phyloP scores from a whole-genome alignment of 2,888 invertebrate genomes.

The Phortica okadai region DNA sequence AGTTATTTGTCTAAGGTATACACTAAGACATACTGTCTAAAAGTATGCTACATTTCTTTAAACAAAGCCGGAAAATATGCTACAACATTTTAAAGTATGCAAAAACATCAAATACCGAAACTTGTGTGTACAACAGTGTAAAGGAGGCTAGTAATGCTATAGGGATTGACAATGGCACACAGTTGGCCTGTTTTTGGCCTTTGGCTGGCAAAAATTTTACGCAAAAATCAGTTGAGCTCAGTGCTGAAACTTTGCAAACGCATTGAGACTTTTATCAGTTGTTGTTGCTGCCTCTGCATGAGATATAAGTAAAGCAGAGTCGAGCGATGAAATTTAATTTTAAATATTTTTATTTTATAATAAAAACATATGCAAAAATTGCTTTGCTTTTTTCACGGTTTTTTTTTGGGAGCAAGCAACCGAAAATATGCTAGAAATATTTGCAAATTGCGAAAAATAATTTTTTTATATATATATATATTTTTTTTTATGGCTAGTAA shows the following conservation, averaged over 20 bases:
- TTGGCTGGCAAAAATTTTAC: background rate
- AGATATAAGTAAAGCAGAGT: no score
- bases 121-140: background rate
- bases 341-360: no score
- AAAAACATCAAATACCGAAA: background rate
- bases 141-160: background rate
- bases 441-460: no score
- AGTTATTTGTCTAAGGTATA: background rate
- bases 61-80: background rate
- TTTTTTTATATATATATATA: no score
- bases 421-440: no score
- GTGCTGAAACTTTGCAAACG: background rate
- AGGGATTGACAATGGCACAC: background rate
- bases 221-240: background rate
- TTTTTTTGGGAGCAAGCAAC: no score
- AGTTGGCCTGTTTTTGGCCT: background rate
- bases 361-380: no score
- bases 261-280: no score
- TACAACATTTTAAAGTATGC: background rate
- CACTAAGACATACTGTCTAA: background rate
- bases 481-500: no score
- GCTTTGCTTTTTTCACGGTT: no score
- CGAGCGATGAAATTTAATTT: no score
- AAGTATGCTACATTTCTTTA: slow-evolving; percentile 15
- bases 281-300: no score